Conservation (phyloP, 2,888 invertebrate species). For the Adelphocoris suturalis region DNA sequence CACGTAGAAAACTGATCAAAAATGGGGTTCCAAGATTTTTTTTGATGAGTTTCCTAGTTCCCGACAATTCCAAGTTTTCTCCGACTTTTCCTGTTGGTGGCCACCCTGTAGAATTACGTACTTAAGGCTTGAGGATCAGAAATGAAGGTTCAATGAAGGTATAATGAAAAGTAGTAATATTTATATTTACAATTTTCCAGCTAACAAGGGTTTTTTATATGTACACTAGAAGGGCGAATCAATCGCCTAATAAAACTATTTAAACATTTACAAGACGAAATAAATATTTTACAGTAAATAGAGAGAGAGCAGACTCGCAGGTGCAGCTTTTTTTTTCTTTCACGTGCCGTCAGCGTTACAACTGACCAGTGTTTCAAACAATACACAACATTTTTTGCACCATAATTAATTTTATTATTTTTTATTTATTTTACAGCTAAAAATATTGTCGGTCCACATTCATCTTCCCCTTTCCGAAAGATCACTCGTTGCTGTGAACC, state of each 20-base stretch:
- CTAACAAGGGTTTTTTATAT: conserved; percentile 18
- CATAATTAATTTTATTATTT: background rate
- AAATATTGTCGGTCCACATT: background rate
- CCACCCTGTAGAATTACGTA: too few relatives aligned
- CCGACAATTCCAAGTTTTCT: too few relatives aligned
- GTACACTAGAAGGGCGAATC: conserved; percentile 53
- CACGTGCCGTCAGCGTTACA: background rate
- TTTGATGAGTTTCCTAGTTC: too few relatives aligned
- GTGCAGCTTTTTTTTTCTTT: background rate
- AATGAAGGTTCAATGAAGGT: too few relatives aligned
- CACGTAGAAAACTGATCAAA: too few relatives aligned
- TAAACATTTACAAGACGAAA: conserved; percentile 20
- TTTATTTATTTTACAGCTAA: conserved; percentile 10
- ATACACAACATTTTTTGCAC: conserved; percentile 22
- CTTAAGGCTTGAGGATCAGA: too few relatives aligned
- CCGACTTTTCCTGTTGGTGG: too few relatives aligned
- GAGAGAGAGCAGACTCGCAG: conserved; percentile 30
- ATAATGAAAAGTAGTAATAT: conserved; percentile 55
- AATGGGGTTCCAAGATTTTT: too few relatives aligned
- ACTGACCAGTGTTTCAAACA: background rate
- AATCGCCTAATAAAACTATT: conserved; percentile 40
- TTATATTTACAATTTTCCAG: conserved; percentile 49
- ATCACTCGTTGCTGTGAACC: too few relatives aligned
- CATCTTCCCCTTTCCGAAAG: background rate
- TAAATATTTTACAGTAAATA: background rate